These are phyloP conservation scores for Ctenoplectra terminalis DNA, from an alignment of 1,140 invertebrate species.

Conservation along the genomic window DNA sequence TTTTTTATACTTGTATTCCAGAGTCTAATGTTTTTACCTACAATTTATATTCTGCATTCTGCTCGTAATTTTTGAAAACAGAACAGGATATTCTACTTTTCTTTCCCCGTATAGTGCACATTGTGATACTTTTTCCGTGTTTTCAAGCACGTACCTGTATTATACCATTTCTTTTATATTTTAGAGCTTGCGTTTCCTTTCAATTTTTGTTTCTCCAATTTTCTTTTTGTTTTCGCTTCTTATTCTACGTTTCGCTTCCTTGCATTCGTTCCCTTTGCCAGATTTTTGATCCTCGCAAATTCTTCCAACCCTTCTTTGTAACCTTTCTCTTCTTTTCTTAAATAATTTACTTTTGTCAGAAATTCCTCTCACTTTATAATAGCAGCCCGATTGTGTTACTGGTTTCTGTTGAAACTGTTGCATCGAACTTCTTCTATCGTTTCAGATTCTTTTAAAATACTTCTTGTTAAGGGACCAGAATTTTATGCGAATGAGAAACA, in stretches of 20 bases:
- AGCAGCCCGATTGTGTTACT: too few species aligned
- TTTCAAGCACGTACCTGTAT: background rate
- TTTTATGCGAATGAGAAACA: too few species aligned
- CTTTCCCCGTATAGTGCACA: background rate
- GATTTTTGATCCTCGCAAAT: background rate
- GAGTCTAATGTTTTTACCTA: background rate
- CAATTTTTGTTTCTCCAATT: too few species aligned
- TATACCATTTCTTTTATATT: background rate
- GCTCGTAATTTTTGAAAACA: background rate
- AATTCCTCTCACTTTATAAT: too few species aligned
- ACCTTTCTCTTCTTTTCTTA: too few species aligned
- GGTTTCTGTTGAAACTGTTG: background rate
- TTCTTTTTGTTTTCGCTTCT: background rate
- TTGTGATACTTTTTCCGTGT: background rate
- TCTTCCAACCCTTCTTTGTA: too few species aligned
- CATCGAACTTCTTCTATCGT: background rate
- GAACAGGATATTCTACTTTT: background rate
- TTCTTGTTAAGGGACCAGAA: too few species aligned
- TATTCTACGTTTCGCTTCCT: background rate
- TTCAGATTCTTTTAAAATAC: too few species aligned
- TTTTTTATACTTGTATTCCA: too few species aligned
- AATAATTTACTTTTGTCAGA: background rate
- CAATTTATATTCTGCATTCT: background rate
- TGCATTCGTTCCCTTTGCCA: background rate
- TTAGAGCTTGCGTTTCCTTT: background rate